These are phyloP conservation scores for Caenorhabditis remanei DNA, from an alignment of 1,140 invertebrate species.

Conservation along the genomic window DNA sequence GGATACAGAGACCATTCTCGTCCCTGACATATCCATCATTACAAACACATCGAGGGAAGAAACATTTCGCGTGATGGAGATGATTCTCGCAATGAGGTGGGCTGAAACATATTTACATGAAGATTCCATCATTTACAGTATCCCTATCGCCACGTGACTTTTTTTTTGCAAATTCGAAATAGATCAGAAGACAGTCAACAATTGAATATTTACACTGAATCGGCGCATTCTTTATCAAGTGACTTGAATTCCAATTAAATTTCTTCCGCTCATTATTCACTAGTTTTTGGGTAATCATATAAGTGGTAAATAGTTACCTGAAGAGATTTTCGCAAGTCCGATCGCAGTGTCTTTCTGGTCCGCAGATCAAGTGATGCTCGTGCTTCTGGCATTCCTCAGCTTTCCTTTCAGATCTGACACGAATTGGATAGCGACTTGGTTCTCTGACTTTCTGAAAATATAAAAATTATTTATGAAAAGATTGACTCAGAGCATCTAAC, in stretches of 20 bases:
- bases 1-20: constrained; percentile 50
- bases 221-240: neutral
- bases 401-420: constrained; percentile 18
- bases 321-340: constrained; percentile 57
- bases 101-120: constrained; percentile 8
- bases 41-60: constrained; percentile 57
- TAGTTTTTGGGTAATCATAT: neutral
- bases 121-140: neutral
- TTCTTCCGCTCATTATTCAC: neutral
- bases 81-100: constrained; percentile 47
- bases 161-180: neutral
- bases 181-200: neutral
- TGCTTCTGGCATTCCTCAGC: constrained; percentile 47
- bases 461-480: neutral
- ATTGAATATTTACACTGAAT: neutral
- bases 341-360: constrained; percentile 60
- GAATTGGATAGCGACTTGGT: neutral
- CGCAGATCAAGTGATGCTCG: constrained; percentile 58
- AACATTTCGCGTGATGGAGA: constrained; percentile 49
- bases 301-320: constrained; percentile 16
- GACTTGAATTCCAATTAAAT: neutral
- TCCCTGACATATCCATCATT: constrained; percentile 57
- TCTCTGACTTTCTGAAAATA: neutral
- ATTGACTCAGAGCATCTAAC: neutral
- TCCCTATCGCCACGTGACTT: too few species aligned